These are phyloP conservation scores for Nasonovia ribisnigri DNA, from an alignment of 2,888 invertebrate species.

Conservation along the genomic window DNA sequence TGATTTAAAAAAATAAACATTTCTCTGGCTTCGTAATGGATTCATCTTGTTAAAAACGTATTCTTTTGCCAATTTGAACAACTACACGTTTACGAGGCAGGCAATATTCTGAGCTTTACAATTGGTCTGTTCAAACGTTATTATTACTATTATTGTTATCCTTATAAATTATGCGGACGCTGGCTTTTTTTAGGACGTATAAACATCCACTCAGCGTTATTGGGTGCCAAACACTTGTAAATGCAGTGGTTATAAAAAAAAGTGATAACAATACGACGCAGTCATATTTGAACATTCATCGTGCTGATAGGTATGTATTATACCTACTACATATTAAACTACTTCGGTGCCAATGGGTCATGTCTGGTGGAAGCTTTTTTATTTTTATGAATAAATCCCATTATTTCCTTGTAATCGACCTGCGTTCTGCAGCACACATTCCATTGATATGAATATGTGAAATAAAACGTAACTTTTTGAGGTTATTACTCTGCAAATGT, in stretches of 20 bases:
- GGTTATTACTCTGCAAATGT: neutral
- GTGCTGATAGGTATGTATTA: neutral
- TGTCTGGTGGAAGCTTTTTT: neutral
- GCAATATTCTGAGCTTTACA: neutral
- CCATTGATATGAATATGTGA: neutral
- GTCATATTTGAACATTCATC: constrained; percentile 46
- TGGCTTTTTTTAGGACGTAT: constrained; percentile 11
- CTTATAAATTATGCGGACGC: constrained; percentile 52
- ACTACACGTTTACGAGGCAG: neutral
- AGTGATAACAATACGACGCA: constrained; percentile 15
- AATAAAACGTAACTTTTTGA: neutral
- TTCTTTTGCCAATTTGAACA: neutral
- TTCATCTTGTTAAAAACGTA: constrained; percentile 21
- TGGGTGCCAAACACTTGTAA: constrained; percentile 26
- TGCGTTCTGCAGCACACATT: neutral
- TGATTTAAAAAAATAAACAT: neutral
- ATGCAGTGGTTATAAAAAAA: neutral
- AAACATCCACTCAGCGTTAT: constrained; percentile 53
- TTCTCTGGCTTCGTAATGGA: neutral
- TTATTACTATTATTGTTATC: neutral
- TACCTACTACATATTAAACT: neutral
- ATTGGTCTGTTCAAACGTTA: constrained; percentile 16
- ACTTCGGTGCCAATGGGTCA: neutral
- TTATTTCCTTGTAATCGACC: neutral
- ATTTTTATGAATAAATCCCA: neutral